Evolutionary conservation across 2,113 vertebrate species (phyloP).

Genomic region (Furnarius figulus): DNA sequence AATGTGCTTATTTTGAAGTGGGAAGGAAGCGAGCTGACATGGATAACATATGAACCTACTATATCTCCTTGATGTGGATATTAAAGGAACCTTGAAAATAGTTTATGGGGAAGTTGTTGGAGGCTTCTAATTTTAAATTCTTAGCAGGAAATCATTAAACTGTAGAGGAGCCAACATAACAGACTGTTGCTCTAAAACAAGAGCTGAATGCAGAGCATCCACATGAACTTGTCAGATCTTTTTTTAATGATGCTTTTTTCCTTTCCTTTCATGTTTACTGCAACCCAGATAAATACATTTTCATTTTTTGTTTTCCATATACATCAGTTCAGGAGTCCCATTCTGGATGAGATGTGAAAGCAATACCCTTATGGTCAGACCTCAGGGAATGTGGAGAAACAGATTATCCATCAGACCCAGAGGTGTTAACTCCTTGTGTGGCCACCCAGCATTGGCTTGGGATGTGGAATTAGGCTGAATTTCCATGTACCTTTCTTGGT

Average conservation of each 20-base stretch:
- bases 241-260: neutral
- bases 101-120: slow-evolving; percentile 69
- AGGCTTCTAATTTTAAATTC: slow-evolving; percentile 70
- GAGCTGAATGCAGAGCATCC: slow-evolving; percentile 54
- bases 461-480: neutral
- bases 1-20: slow-evolving; percentile 52
- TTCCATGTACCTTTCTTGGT: neutral
- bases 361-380: neutral
- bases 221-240: slow-evolving; percentile 56
- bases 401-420: neutral
- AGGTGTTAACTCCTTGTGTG: neutral
- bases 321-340: neutral
- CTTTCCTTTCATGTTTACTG: slow-evolving; percentile 55
- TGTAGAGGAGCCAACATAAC: slow-evolving; percentile 56
- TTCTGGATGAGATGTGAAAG: neutral
- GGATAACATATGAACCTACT: slow-evolving; percentile 63
- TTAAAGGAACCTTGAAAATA: slow-evolving; percentile 65
- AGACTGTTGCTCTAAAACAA: slow-evolving; percentile 65
- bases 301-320: neutral
- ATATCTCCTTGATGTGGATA: slow-evolving; percentile 68
- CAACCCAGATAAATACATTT: slow-evolving; percentile 23
- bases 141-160: slow-evolving; percentile 66
- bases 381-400: neutral
- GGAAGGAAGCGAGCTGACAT: slow-evolving; percentile 58
- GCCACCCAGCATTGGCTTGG: neutral